A percentile compares a stretch with the other conserved stretches of the same genome.
Evolutionary conservation across 2,797 vertebrate species (phyloP).

Genomic region (Chrysocyon brachyurus): DNA sequence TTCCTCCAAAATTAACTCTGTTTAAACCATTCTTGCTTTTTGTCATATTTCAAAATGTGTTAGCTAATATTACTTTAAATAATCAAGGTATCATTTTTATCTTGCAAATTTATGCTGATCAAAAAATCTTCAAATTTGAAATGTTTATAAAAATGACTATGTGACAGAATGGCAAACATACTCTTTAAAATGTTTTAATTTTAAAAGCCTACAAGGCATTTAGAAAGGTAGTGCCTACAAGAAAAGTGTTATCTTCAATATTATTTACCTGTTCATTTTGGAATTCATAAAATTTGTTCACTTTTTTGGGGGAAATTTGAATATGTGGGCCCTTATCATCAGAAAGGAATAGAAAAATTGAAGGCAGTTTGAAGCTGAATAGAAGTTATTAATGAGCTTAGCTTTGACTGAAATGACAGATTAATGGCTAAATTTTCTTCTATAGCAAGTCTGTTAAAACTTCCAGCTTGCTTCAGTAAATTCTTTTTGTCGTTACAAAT

Average conservation of each 20-base stretch:
- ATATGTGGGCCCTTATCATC: slow-evolving; percentile 70
- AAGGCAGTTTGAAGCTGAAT: slow-evolving; percentile 76
- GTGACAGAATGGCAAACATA: slow-evolving; percentile 72
- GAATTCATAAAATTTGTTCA: slow-evolving; percentile 69
- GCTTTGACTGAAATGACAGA: slow-evolving; percentile 77
- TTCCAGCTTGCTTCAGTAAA: slow-evolving; percentile 77
- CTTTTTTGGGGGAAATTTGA: slow-evolving; percentile 59
- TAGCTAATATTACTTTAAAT: slow-evolving; percentile 83
- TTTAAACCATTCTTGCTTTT: slow-evolving; percentile 82
- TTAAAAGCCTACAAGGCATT: slow-evolving; percentile 63
- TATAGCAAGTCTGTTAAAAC: slow-evolving; percentile 74
- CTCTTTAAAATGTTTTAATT: slow-evolving; percentile 74
- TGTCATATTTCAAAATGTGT: slow-evolving; percentile 86
- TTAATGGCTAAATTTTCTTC: slow-evolving; percentile 79
- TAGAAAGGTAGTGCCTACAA: not conserved
- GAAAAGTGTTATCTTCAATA: slow-evolving; percentile 39
- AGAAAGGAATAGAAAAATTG: slow-evolving; percentile 74
- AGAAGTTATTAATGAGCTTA: slow-evolving; percentile 79
- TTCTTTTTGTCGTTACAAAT: slow-evolving; percentile 75
- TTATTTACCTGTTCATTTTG: slow-evolving; percentile 78
- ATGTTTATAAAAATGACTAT: slow-evolving; percentile 79
- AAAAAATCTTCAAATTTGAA: slow-evolving; percentile 83
- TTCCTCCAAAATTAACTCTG: slow-evolving; percentile 79
- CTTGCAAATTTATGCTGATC: slow-evolving; percentile 86
- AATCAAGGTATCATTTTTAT: slow-evolving; percentile 85